A percentile compares a stretch with the other conserved stretches of the same genome.
These are phyloP conservation scores for Labeo catla DNA, from an alignment of 2,113 vertebrate species.

Conservation along the genomic window DNA sequence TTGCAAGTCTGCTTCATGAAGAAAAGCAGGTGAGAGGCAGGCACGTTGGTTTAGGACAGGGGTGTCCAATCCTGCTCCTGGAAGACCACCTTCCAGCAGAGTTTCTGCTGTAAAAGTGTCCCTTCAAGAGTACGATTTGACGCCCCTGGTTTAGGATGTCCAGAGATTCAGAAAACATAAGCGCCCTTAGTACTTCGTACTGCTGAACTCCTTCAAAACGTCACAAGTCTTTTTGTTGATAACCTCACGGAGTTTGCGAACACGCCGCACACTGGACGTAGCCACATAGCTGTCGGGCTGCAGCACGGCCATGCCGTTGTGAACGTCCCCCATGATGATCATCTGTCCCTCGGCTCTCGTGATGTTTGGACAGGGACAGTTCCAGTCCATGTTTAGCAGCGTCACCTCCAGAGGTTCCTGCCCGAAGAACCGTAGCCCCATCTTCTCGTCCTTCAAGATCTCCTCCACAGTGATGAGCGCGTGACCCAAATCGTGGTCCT, in stretches of 20 bases:
- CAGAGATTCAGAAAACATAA: background rate
- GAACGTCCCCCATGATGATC: constrained; percentile 96
- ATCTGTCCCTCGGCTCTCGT: constrained; percentile 84
- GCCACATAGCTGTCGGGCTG: constrained; percentile 94
- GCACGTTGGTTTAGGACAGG: constrained; percentile 17
- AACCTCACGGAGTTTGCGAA: constrained; percentile 90
- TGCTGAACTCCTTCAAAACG: constrained; percentile 89
- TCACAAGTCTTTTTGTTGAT: constrained; percentile 94
- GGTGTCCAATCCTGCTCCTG: background rate
- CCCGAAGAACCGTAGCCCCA: constrained; percentile 95
- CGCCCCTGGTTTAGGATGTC: background rate
- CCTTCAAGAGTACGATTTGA: background rate
- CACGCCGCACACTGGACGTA: constrained; percentile 80
- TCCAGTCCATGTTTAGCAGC: constrained; percentile 93
- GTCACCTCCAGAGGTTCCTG: constrained; percentile 93
- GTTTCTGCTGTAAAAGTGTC: background rate
- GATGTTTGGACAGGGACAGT: constrained; percentile 94
- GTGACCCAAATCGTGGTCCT: constrained; percentile 90
- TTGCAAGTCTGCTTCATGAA: background rate
- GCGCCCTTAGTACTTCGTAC: constrained; percentile 73
- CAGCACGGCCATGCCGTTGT: constrained; percentile 93
- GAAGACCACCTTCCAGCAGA: background rate
- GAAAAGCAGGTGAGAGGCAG: constrained; percentile 17
- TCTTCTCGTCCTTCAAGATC: constrained; percentile 97
- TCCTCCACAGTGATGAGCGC: constrained; percentile 93